Percentiles rank a stretch among this genome's conserved stretches.
Evolutionary conservation across 2,888 invertebrate genomes (phyloP).

Genomic region (Parnassius apollo): DNA sequence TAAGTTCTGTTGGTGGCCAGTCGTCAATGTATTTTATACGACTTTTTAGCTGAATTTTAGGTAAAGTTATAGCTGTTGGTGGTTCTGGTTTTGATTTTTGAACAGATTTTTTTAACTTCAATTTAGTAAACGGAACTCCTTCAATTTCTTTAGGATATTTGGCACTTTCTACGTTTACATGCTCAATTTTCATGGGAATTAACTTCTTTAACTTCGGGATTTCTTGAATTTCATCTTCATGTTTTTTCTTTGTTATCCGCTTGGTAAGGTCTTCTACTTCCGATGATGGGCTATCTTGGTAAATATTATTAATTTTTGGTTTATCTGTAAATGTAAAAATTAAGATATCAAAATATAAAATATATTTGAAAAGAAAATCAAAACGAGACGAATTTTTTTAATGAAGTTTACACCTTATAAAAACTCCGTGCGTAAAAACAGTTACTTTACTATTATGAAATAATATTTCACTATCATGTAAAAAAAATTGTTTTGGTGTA

Average conservation of each 20-base stretch:
- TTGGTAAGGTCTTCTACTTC: no score
- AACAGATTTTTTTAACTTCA: slow-evolving; percentile 84
- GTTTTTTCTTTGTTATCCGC: not conserved
- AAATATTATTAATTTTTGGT: no score
- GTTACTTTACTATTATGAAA: no score
- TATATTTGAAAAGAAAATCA: no score
- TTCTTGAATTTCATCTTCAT: slow-evolving; percentile 17
- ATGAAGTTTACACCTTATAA: no score
- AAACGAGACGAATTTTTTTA: no score
- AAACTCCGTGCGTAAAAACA: no score
- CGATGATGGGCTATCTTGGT: no score
- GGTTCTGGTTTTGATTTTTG: slow-evolving; percentile 72
- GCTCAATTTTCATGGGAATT: slow-evolving; percentile 81
- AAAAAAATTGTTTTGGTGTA: no score
- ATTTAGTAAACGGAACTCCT: slow-evolving; percentile 82
- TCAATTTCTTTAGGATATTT: slow-evolving; percentile 81
- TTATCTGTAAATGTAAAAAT: no score
- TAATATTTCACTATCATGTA: no score
- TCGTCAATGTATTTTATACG: slow-evolving; percentile 82
- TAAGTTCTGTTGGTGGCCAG: slow-evolving; percentile 82
- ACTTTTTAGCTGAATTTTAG: slow-evolving; percentile 86
- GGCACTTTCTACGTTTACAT: slow-evolving; percentile 80
- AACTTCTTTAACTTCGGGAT: slow-evolving; percentile 46
- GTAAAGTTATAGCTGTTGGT: slow-evolving; percentile 63
- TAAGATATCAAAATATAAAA: no score